Base-by-base conservation (phyloP, 2,113 vertebrate species). In the Lathamus discolor region DNA sequence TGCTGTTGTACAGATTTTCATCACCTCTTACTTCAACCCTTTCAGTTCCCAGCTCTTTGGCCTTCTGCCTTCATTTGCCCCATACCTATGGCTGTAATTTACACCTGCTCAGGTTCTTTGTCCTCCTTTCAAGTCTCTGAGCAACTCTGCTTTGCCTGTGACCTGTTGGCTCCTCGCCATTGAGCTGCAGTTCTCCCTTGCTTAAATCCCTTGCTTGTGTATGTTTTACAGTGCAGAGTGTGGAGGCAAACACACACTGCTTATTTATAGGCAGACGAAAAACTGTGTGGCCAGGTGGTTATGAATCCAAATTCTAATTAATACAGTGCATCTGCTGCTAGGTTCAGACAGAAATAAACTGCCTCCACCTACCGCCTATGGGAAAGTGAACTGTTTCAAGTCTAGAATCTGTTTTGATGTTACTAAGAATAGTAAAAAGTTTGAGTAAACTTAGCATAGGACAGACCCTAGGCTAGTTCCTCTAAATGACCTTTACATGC, bases 191-290 rank as follows among this genome's bases (percentile, higher is more conserved):
- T 57, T 57, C 17, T 63, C 13, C 48, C 13, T 63, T 69, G 24
- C 13, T 52, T 57, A 67, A 67, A 67, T 73, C 25, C 12, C 33
- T 11, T 2, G 1, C 59, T 61, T 52, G 23, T 11, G 23, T 19
- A 18, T 43, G 27, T 61, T 72, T 44, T 5, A 3, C 33, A 62
- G 28, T 29, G 67, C 18, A 17, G 4, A 63, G 35, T 35, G 15
- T 11, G 55, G 35, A 12, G 4, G 29, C 46, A 37, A 72, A 48
- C 7, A 8, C 2, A 0, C 17, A 2, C 25, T 49, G 18, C 31
- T 33, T 63, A 27, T 57, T 57, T 51, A 49, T 22, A 41, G 33
- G 14, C 13, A 79, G 55, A 59, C 33, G 10, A 41, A 51, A 88
- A 57, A 10, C 13, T 35, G 3, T 18, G 16, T 5, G 25, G 22